These are phyloP conservation scores for Festucalex cinctus DNA, from an alignment of 2,113 vertebrate genomes.

Conservation along the genomic window DNA sequence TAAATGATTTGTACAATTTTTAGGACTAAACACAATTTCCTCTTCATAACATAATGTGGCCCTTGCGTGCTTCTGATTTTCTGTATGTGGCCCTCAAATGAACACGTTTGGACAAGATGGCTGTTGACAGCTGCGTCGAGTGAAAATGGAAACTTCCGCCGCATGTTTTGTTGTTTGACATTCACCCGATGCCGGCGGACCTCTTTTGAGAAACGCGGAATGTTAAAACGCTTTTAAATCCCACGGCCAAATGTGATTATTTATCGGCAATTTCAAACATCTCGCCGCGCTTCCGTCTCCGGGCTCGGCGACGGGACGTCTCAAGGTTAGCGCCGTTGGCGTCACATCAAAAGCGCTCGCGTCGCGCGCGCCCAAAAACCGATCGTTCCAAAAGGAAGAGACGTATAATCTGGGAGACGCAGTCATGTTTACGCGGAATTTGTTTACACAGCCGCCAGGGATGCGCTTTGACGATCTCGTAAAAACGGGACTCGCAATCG, in stretches of 20 bases:
- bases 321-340: slow-evolving; percentile 22
- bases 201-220: background rate
- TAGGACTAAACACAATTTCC: too few species aligned
- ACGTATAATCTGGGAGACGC: slow-evolving; percentile 39
- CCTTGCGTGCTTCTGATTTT: too few species aligned
- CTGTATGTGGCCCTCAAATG: too few species aligned
- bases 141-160: background rate
- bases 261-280: slow-evolving; percentile 3
- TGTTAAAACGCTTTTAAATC: background rate
- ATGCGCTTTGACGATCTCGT: background rate
- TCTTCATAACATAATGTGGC: too few species aligned
- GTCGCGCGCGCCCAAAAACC: background rate
- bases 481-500: background rate
- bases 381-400: slow-evolving; percentile 17
- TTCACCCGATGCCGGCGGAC: background rate
- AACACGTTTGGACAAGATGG: too few species aligned
- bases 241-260: background rate
- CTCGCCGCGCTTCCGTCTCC: background rate
- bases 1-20: too few species aligned
- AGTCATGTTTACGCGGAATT: slow-evolving; percentile 25
- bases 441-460: background rate
- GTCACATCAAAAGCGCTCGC: slow-evolving; percentile 39
- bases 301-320: slow-evolving; percentile 21
- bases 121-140: background rate
- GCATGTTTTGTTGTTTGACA: background rate